A percentile compares a stretch with the other conserved stretches of the same genome.
phyloP scores from a whole-genome alignment of 1,140 invertebrate species.

The Carposina sasakii region DNA sequence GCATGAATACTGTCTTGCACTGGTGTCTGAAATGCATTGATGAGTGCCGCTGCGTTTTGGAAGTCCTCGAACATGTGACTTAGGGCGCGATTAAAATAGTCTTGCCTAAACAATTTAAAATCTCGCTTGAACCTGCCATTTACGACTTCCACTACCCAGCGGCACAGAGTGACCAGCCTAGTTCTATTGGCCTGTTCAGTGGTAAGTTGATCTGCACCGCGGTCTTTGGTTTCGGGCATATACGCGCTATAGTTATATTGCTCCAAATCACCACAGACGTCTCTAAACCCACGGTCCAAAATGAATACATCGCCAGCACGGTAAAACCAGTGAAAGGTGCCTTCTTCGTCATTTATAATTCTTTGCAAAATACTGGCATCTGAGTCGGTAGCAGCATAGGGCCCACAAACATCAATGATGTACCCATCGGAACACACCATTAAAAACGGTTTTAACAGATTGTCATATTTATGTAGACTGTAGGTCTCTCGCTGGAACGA shows the following conservation, averaged over 20 bases:
- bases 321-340: conserved; percentile 6
- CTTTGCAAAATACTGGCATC: conserved; percentile 3
- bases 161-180: not conserved
- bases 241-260: not conserved
- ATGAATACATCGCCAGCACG: conserved; percentile 1
- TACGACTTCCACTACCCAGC: not conserved
- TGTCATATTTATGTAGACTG: conserved; percentile 1
- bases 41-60: not conserved
- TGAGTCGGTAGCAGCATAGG: conserved; percentile 1
- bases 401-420: not conserved
- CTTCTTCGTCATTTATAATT: conserved; percentile 1
- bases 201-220: not conserved
- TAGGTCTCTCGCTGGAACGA: not conserved
- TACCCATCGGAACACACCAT: conserved; percentile 1
- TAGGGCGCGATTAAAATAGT: not conserved
- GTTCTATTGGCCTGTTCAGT: conserved; percentile 2
- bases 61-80: conserved; percentile 1
- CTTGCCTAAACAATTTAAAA: not conserved
- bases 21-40: not conserved
- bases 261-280: not conserved
- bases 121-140: conserved; percentile 3
- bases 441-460: conserved; percentile 3
- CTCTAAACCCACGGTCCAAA: conserved; percentile 1
- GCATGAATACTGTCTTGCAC: not conserved
- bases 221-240: not conserved